phyloP scores from a whole-genome alignment of 2,113 vertebrate genomes.

The Atractosteus spatula region DNA sequence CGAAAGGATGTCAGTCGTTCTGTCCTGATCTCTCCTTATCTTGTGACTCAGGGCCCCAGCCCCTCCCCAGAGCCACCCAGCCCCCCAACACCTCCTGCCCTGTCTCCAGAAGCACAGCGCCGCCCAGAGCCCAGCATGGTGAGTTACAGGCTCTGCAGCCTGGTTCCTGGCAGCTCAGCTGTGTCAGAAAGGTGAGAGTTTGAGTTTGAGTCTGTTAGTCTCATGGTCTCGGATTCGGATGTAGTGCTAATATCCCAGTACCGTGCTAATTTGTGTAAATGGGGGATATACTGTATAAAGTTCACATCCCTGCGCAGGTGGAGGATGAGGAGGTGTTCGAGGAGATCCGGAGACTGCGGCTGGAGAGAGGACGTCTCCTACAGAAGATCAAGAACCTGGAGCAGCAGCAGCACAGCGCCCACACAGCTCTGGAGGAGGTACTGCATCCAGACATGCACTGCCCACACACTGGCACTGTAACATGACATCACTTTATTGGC shows the following conservation, averaged over 20 bases:
- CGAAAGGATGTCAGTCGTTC: not conserved
- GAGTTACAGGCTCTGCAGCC: constrained; percentile 10
- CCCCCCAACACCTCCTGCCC: constrained; percentile 41
- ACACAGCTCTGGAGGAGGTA: constrained; percentile 68
- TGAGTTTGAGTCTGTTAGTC: too few species aligned
- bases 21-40: not conserved
- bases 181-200: too few species aligned
- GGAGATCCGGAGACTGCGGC: constrained; percentile 82
- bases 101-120: constrained; percentile 45
- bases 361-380: constrained; percentile 82
- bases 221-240: too few species aligned
- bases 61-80: constrained; percentile 35
- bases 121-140: constrained; percentile 39
- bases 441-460: constrained; percentile 16
- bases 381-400: constrained; percentile 88
- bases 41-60: constrained; percentile 34
- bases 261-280: too few species aligned
- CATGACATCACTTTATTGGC: too few species aligned
- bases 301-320: constrained; percentile 30
- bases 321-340: constrained; percentile 87
- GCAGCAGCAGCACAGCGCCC: constrained; percentile 74
- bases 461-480: too few species aligned
- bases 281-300: too few species aligned
- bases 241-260: too few species aligned
- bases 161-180: too few species aligned